A percentile compares a stretch with the other conserved stretches of the same genome.
Conservation (phyloP, 1,140 invertebrate genomes). For the Euura saliciscinereae region DNA sequence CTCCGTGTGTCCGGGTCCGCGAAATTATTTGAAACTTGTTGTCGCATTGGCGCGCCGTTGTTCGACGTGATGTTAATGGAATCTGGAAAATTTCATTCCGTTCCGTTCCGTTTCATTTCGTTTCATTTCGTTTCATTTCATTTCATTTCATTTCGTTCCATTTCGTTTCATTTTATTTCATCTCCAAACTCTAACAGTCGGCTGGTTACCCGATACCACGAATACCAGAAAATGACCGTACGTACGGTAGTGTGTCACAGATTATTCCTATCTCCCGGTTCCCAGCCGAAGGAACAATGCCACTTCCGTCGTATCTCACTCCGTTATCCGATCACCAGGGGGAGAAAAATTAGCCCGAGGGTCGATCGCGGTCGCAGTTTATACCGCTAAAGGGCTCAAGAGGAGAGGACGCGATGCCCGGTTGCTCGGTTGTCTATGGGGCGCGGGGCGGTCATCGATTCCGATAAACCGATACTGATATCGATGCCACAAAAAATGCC, state of each 20-base stretch:
- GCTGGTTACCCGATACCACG: too few species aligned
- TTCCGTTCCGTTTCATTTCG: neutral
- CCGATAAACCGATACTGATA: too few species aligned
- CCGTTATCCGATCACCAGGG: neutral
- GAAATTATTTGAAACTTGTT: constrained; percentile 4
- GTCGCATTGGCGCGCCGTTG: neutral
- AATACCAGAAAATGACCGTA: neutral
- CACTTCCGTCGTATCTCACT: neutral
- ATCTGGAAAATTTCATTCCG: neutral
- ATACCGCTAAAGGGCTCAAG: neutral
- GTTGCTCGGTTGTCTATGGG: too few species aligned
- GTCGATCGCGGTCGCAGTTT: neutral
- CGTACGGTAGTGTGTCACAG: neutral
- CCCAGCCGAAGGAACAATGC: neutral
- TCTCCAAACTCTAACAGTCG: too few species aligned
- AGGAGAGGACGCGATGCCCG: too few species aligned
- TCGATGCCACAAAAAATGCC: too few species aligned
- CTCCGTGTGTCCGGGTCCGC: neutral
- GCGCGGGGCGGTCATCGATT: too few species aligned
- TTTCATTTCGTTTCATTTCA: neutral
- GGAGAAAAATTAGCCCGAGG: neutral
- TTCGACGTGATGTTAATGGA: constrained; percentile 1
- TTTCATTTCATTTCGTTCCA: neutral
- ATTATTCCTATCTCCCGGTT: neutral
- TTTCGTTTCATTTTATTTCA: neutral